Base-by-base conservation (phyloP, 2,113 vertebrate genomes). In the Phylloscopus trochiloides region DNA sequence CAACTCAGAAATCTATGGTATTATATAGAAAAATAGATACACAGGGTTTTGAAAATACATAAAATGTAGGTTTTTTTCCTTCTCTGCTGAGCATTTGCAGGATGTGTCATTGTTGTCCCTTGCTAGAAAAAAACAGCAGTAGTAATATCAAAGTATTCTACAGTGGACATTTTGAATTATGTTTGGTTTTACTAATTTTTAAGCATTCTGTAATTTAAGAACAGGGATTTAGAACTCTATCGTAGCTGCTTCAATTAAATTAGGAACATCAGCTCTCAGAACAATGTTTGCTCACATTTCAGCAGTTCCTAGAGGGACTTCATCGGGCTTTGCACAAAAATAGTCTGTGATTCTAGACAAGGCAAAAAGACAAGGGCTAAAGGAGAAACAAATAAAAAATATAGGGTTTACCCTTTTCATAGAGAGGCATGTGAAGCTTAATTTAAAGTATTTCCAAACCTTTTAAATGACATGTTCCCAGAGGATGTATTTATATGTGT, bases 41-140 rank as follows among this genome's bases (percentile, higher is more conserved):
- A 38, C 5, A 47, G 14, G 7, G 1, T 34, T 67, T 47, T 63
- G 38, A 54, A 75, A 82, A 38, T 13, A n/a, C 5, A 26, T 10
- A 31, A 61, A 52, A 32, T 48, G 2, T 11, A 20, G 17, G 1
- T 1, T 1, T 32, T 31, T 48, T 36, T 32, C 6, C 3, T 45
- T 25, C 5, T 45, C 11, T 78, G 52, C 31, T 55, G 15, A 76
- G 72, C 34, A 59, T 34, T 58, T 68, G 3, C 9, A 67, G 31
- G 11, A 36, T 43, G 3, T 21, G 7, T 9, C 7, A 26, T 45
- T 85, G 77, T 62, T 0, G 6, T 67, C 7, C 8, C 24, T 50
- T 78, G 13, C 6, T 48, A 48, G 17, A 43, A 54, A n/a, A 80
- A 18, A 9, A 73, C 14, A 75, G 25, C 3, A 55, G 26, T 85